Evolutionary conservation across 35 echinoderm and acorn worm genomes (phyloP).

Genomic region (Chiridota heheva): DNA sequence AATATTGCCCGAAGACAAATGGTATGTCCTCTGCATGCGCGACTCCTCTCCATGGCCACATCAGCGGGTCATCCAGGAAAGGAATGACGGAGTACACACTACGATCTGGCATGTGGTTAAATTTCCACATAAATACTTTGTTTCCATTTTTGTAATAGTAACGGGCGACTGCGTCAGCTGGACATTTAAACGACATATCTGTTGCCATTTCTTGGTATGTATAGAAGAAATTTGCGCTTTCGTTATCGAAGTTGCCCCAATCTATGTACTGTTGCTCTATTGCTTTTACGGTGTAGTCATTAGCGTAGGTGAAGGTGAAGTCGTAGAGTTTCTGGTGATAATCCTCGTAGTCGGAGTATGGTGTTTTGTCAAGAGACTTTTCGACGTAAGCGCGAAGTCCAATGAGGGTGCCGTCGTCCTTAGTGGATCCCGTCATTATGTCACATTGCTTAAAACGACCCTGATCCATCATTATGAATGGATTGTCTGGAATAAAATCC

Average conservation of each 20-base stretch:
- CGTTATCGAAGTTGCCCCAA: constrained; percentile 68
- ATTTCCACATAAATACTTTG: constrained; percentile 51
- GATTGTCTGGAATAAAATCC: constrained; percentile 39
- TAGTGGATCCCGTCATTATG: constrained; percentile 52
- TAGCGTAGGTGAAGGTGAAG: constrained; percentile 32
- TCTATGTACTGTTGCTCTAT: constrained; percentile 69
- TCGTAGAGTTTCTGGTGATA: constrained; percentile 21
- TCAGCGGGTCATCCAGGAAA: neutral
- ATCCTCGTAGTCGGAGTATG: constrained; percentile 35
- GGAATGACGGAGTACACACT: constrained; percentile 26
- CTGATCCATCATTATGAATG: constrained; percentile 25
- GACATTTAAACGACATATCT: constrained; percentile 70
- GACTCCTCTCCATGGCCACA: constrained; percentile 29
- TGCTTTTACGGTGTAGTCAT: constrained; percentile 47
- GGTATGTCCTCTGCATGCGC: constrained; percentile 75
- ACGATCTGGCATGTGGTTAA: constrained; percentile 67
- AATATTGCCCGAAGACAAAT: constrained; percentile 52
- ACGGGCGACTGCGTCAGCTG: constrained; percentile 48
- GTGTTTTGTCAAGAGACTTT: neutral
- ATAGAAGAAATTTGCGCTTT: constrained; percentile 50
- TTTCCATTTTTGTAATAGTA: constrained; percentile 31
- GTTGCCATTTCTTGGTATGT: constrained; percentile 37
- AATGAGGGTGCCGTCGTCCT: constrained; percentile 52
- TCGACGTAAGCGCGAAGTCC: constrained; percentile 9
- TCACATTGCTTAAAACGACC: constrained; percentile 46